Evolutionary conservation across 2,797 vertebrate species (phyloP), one percentile per base, ranked within the genome.

Genomic region (Streptopelia turtur): DNA sequence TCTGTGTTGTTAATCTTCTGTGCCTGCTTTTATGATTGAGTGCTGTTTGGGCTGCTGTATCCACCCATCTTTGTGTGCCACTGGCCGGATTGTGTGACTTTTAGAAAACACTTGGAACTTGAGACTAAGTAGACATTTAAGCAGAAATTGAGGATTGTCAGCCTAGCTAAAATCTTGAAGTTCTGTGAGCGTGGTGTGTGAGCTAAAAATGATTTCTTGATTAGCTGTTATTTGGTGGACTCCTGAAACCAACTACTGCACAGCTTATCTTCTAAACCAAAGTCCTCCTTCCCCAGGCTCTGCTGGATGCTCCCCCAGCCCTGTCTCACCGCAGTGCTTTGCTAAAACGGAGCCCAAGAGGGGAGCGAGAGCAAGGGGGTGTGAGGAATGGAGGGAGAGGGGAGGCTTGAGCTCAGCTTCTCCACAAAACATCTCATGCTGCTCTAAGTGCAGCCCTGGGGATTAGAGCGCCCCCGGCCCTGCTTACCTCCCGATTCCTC

Each of bases 231-330:
- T 64, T 71, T 68, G 33, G 39, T 90, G 90, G 76, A 93, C 94
- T 94, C 90, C 31, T 88, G 95, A 86, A 83, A 94, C 65, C 86
- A 96, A 81, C 83, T 30, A 86, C 23, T 45, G 79, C 41, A 4
- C 43, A 43, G 63, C 59, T 91, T 87, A 90, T 86, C 82, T 87
- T 65, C 53, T 45, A 78, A 86, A 82, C 12, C 50, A 78, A 94
- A 93, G 87, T 87, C 61, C 71, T 85, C 43, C 28, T 57, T 61
- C 23, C 30, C n/a, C 20, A 39, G 41, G 69, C 50, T 59, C 55
- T 82, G 57, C 43, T 68, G 75, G 60, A 30, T 81, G 80, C 6
- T 52, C 41, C 41, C 41, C 41, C 41, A 43, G 41, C 41, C 49
- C 49, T n/a, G 15, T 41, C 24, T 49, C 22, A 11, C 20, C 1